Conservation (phyloP, 2,888 invertebrate genomes). For the Xestia ashworthii region DNA sequence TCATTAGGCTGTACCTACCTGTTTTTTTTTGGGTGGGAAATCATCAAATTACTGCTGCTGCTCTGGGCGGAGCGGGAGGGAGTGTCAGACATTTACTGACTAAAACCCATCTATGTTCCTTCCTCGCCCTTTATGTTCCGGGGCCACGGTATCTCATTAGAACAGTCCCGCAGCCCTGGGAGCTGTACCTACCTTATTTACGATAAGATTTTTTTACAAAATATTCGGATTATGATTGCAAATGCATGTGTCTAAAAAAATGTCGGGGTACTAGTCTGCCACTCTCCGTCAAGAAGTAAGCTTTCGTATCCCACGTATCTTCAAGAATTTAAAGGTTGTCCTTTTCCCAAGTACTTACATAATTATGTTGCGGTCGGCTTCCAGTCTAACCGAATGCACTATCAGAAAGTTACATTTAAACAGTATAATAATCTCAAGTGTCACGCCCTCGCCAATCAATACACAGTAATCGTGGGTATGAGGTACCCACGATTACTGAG, state of each 20-base stretch:
- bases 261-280: not conserved
- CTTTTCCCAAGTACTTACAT: not conserved
- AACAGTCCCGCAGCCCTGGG: too few species aligned
- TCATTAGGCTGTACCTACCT: too few species aligned
- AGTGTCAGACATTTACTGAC: too few species aligned
- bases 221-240: not conserved
- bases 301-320: not conserved
- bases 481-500: too few species aligned
- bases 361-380: not conserved
- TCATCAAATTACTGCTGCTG: too few species aligned
- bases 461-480: not conserved
- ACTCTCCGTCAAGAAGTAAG: not conserved
- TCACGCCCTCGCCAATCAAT: slow-evolving; percentile 7
- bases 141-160: too few species aligned
- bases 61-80: too few species aligned
- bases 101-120: too few species aligned
- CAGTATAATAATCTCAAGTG: not conserved
- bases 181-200: not conserved
- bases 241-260: not conserved
- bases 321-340: not conserved
- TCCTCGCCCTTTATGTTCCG: too few species aligned
- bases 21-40: too few species aligned
- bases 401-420: not conserved
- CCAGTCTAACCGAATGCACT: not conserved
- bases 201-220: not conserved